These are phyloP conservation scores for Camponotus vicinus DNA, from an alignment of 1,140 invertebrate genomes.

Conservation along the genomic window DNA sequence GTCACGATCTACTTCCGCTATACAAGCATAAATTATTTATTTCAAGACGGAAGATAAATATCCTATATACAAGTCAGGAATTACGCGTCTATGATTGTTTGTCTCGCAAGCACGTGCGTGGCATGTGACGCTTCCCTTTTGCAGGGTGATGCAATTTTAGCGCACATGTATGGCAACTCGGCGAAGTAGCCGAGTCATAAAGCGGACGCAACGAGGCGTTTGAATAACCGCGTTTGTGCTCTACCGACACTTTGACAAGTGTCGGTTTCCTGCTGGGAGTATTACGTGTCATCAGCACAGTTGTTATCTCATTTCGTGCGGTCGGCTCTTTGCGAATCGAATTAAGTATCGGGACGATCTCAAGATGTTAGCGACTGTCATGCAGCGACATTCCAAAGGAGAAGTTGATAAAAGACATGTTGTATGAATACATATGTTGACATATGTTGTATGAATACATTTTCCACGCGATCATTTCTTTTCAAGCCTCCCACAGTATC, in stretches of 20 bases:
- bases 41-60: not conserved
- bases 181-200: slow-evolving; percentile 38
- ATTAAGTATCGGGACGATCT: slow-evolving; percentile 70
- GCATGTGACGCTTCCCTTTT: slow-evolving; percentile 31
- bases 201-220: slow-evolving; percentile 58
- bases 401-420: slow-evolving; percentile 2
- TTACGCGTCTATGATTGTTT: not conserved
- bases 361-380: slow-evolving; percentile 62
- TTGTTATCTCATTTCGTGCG: slow-evolving; percentile 72
- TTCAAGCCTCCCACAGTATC: not conserved
- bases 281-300: slow-evolving; percentile 75
- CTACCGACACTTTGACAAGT: slow-evolving; percentile 70
- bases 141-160: slow-evolving; percentile 58
- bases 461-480: not conserved
- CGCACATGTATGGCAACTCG: slow-evolving; percentile 19
- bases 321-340: slow-evolving; percentile 64
- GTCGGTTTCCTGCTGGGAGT: slow-evolving; percentile 73
- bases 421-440: not conserved
- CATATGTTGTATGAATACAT: not conserved
- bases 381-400: slow-evolving; percentile 32
- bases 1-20: slow-evolving; percentile 55
- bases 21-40: not conserved
- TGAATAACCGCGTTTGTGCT: slow-evolving; percentile 66
- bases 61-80: not conserved
- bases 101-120: slow-evolving; percentile 25